Base-by-base conservation (phyloP, 2,888 invertebrate genomes). In the Chalcis sispes region DNA sequence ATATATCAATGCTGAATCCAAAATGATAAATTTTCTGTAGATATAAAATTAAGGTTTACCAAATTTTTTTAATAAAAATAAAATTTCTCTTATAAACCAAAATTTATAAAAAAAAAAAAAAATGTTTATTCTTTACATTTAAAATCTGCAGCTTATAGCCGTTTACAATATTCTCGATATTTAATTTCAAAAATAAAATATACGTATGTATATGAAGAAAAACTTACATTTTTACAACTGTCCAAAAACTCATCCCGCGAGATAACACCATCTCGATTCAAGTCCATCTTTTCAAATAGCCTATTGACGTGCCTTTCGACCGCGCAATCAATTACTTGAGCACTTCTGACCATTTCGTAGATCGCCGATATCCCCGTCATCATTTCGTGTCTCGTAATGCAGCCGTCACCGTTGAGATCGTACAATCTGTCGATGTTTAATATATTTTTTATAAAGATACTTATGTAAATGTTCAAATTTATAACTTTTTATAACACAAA, bases 381-480 rank as follows among this genome's bases (percentile, higher is more conserved):
- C 86, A 87, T 84, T 74, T 87, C 87, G 46, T 79, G 79, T 54
- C 82, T 86, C n/a, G 87, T 85, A 72, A 87, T 86, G 32, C 81
- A 81, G 54, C 87, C 87, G 48, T 87, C 86, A 0, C 85, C 85
- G 72, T 87, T 83, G 32, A 86, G 65, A 74, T 87, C 87, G 78
- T 87, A 87, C 72, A 87, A 80, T 61, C 87, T 86, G 77, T 7
- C 40, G 42, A 59, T 64, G 29, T 54, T 46, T n/a, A 36, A 29
- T 46, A 52, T 50, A 32, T 56, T 18, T 52, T 50, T 67, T 58
- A 7, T 42, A 46, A 46, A n/a, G 15, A 46, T 46, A 2, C 10
- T 15, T 46, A 46, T n/a, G n/a, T 10, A 36, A 7, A 36, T 36
- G 36, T 36, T 36, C 4, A 36, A 36, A 36, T 36, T 7, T 7